These are phyloP conservation scores for Empidonax traillii DNA, from an alignment of 2,113 vertebrate species.

Conservation along the genomic window DNA sequence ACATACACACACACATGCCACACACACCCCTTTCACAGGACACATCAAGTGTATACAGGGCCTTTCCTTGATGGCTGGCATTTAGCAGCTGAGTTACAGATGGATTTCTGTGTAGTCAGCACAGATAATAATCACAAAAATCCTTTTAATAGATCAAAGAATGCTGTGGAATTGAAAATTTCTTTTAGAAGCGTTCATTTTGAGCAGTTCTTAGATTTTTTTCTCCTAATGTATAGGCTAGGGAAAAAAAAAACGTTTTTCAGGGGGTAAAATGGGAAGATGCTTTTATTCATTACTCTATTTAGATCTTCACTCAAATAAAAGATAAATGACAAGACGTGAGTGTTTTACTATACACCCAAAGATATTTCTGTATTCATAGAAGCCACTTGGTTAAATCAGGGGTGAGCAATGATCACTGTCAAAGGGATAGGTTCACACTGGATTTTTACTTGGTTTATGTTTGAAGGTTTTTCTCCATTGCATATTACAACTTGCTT, in stretches of 20 bases:
- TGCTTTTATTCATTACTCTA: neutral
- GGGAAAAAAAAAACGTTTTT: neutral
- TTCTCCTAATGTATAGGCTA: neutral
- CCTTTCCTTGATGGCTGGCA: neutral
- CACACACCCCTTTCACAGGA: neutral
- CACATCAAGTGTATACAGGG: neutral
- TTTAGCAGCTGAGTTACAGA: neutral
- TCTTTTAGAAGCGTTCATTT: rapidly evolving
- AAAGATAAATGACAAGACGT: neutral
- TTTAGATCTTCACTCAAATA: neutral
- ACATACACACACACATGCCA: neutral
- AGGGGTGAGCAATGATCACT: neutral
- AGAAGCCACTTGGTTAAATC: neutral
- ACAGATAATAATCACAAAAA: neutral
- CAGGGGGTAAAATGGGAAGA: neutral
- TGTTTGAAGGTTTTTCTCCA: neutral
- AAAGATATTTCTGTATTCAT: neutral
- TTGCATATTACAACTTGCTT: neutral
- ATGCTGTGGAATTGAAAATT: neutral
- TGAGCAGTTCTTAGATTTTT: neutral
- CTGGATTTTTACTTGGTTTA: neutral
- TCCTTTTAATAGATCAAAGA: neutral
- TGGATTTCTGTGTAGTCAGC: neutral
- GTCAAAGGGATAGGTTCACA: neutral
- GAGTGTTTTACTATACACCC: neutral